Percentiles rank a stretch among this genome's conserved stretches.
Conservation (phyloP, 2,797 vertebrate genomes). For the Clarias fuscus region DNA sequence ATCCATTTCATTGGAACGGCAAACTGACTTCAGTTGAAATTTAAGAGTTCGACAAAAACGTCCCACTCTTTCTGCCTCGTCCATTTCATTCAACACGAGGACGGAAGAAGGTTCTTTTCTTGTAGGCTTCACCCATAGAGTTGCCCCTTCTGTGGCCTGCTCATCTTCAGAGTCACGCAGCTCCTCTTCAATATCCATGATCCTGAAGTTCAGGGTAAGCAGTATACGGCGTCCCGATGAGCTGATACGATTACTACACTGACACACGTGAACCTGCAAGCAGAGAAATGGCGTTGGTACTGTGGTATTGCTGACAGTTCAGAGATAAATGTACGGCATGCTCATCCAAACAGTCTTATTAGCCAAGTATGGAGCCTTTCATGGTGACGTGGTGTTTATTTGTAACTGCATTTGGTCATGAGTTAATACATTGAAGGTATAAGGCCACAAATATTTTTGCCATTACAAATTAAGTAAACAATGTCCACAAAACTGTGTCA, state of each 20-base stretch:
- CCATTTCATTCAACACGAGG: slow-evolving; percentile 3
- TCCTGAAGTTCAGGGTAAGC: not conserved
- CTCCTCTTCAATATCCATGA: not conserved
- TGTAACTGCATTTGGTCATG: not conserved
- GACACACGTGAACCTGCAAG: not conserved
- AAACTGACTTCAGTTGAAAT: not conserved
- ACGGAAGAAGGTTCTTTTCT: not conserved
- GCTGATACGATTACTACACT: not conserved
- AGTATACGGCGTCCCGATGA: not conserved
- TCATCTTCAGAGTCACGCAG: not conserved
- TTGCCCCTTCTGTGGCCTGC: not conserved
- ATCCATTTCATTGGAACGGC: not conserved
- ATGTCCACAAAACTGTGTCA: not conserved
- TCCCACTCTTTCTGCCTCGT: not conserved
- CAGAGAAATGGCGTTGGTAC: not conserved
- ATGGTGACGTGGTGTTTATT: not conserved
- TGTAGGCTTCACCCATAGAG: too few species aligned
- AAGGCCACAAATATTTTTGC: too few species aligned
- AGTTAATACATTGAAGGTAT: not conserved
- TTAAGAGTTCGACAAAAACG: slow-evolving; percentile 15
- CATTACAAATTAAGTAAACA: not conserved
- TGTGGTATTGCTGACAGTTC: not conserved
- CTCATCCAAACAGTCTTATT: not conserved
- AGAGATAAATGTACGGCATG: not conserved
- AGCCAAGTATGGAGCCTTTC: not conserved